Evolutionary conservation across 2,113 vertebrate genomes (phyloP).

Genomic region (Meleagris gallopavo): DNA sequence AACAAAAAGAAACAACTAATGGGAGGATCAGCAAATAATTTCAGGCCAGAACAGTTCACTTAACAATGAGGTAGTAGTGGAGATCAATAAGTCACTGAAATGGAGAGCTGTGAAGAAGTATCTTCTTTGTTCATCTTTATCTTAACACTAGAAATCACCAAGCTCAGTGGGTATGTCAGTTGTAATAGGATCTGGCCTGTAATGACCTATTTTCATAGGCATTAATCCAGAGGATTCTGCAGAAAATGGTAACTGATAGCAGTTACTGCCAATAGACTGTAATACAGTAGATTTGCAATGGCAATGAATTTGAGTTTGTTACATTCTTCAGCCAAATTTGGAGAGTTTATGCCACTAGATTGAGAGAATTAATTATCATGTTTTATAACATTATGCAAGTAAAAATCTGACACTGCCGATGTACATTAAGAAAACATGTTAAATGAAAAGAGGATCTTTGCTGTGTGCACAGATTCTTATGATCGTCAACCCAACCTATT

Average conservation of each 20-base stretch:
- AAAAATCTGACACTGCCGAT: neutral
- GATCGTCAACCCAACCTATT: neutral
- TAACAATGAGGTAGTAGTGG: neutral
- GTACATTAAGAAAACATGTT: rapidly evolving
- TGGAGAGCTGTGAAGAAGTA: neutral
- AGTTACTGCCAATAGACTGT: neutral
- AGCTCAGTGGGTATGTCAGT: neutral
- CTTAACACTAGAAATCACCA: neutral
- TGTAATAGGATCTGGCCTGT: neutral
- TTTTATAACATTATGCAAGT: neutral
- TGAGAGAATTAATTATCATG: neutral
- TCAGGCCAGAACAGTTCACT: constrained; percentile 8
- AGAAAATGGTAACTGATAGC: neutral
- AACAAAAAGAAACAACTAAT: neutral
- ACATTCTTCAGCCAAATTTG: neutral
- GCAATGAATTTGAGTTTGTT: neutral
- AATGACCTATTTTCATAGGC: neutral
- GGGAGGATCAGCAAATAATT: neutral
- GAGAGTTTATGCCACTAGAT: neutral
- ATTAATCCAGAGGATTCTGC: neutral
- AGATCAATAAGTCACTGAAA: constrained; percentile 1
- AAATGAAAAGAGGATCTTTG: neutral
- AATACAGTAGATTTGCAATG: neutral
- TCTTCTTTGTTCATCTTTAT: neutral
- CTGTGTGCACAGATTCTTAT: neutral